These are phyloP conservation scores for Polyodon spathula DNA, from an alignment of 2,113 vertebrate species.

Conservation along the genomic window DNA sequence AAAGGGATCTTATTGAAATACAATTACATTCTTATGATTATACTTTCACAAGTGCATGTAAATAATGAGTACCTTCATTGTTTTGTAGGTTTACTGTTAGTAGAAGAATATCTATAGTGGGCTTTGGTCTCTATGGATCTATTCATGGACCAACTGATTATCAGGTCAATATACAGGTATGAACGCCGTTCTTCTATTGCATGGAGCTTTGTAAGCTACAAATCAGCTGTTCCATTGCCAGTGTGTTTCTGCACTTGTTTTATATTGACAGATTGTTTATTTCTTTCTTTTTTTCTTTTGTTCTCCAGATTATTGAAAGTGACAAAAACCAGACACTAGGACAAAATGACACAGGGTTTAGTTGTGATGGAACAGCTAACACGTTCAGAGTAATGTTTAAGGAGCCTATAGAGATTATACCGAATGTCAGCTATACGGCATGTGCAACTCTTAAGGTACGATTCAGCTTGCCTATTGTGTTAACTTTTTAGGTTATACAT, in stretches of 20 bases:
- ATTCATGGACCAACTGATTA: conserved; percentile 92
- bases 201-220: too few species aligned
- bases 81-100: conserved; percentile 80
- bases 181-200: too few species aligned
- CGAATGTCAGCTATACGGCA: conserved; percentile 83
- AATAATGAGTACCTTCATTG: conserved; percentile 5
- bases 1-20: background rate
- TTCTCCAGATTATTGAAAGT: conserved; percentile 76
- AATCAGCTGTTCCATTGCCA: background rate
- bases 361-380: conserved; percentile 80
- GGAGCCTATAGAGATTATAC: conserved; percentile 82
- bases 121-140: conserved; percentile 88
- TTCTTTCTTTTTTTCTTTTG: background rate
- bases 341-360: conserved; percentile 87
- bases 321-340: conserved; percentile 82
- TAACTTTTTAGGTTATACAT: background rate
- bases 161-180: conserved; percentile 96
- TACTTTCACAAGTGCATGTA: background rate
- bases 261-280: background rate
- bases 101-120: conserved; percentile 83
- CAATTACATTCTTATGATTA: background rate
- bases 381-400: conserved; percentile 94
- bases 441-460: conserved; percentile 84
- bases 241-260: background rate
- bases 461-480: conserved; percentile 1